Conservation (phyloP, 1,140 invertebrate genomes). For the Zaprionus vittiger region DNA sequence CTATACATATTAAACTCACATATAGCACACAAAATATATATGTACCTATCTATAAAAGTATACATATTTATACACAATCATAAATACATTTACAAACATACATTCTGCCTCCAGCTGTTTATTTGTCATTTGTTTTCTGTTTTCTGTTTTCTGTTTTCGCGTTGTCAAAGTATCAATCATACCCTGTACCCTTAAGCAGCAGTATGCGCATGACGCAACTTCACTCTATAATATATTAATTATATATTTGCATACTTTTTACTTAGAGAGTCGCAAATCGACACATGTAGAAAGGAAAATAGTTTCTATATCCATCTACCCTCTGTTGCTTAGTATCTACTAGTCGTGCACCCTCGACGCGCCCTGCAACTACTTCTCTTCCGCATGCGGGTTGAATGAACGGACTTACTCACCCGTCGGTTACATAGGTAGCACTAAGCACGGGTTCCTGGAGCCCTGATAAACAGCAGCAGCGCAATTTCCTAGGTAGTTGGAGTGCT, state of each 20-base stretch:
- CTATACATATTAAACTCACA: background rate
- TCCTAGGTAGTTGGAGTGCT: slow-evolving; percentile 56
- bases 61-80: too few relatives aligned
- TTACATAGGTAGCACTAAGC: slow-evolving; percentile 23
- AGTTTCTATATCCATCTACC: too few relatives aligned
- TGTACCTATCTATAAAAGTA: background rate
- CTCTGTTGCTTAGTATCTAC: slow-evolving; percentile 7
- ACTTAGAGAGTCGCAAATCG: too few relatives aligned
- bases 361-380: slow-evolving; percentile 12
- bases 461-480: slow-evolving; percentile 56
- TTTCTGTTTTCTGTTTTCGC: too few relatives aligned
- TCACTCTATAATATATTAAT: too few relatives aligned
- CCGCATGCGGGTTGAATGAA: slow-evolving; percentile 42
- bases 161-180: background rate
- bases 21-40: background rate
- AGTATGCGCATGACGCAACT: background rate
- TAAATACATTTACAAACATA: too few relatives aligned
- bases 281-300: too few relatives aligned
- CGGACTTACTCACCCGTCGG: slow-evolving; percentile 15
- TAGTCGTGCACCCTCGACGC: background rate
- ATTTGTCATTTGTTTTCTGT: background rate
- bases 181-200: background rate
- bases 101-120: too few relatives aligned
- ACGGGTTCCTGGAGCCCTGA: slow-evolving; percentile 60
- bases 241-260: too few relatives aligned